phyloP scores from a whole-genome alignment of 2,797 vertebrate species.

The Pogonophryne albipinna region DNA sequence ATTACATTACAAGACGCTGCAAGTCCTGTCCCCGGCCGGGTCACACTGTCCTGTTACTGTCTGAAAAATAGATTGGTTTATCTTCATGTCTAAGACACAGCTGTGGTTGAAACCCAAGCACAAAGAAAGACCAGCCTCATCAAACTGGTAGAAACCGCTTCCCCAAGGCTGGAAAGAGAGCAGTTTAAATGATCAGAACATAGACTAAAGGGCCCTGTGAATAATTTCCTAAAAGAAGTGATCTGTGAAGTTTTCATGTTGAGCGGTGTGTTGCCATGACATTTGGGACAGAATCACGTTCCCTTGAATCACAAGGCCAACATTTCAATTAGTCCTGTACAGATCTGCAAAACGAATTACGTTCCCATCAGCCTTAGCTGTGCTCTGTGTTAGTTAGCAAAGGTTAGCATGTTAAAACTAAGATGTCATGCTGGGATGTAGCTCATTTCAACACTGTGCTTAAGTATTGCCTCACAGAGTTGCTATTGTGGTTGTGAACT shows the following conservation, averaged over 20 bases:
- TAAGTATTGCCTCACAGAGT: not conserved
- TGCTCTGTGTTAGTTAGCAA: not conserved
- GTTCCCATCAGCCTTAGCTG: conserved; percentile 4
- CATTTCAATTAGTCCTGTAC: not conserved
- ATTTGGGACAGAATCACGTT: not conserved
- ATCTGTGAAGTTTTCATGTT: not conserved
- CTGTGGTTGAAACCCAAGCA: no score
- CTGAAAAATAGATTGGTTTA: no score
- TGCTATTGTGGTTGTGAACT: not conserved
- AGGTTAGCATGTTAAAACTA: not conserved
- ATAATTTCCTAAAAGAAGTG: no score
- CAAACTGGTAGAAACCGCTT: no score
- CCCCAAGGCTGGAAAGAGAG: no score
- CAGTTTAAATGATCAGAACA: no score
- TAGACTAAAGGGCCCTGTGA: no score
- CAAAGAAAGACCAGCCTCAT: no score
- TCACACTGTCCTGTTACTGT: no score
- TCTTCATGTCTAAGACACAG: no score
- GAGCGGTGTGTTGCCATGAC: not conserved
- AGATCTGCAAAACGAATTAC: not conserved
- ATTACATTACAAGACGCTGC: no score
- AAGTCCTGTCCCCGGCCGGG: no score
- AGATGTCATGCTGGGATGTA: not conserved
- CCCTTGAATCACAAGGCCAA: not conserved
- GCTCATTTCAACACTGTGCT: not conserved